Evolutionary conservation across 2,888 invertebrate genomes (phyloP).

Genomic region (Idaea dimidiata): DNA sequence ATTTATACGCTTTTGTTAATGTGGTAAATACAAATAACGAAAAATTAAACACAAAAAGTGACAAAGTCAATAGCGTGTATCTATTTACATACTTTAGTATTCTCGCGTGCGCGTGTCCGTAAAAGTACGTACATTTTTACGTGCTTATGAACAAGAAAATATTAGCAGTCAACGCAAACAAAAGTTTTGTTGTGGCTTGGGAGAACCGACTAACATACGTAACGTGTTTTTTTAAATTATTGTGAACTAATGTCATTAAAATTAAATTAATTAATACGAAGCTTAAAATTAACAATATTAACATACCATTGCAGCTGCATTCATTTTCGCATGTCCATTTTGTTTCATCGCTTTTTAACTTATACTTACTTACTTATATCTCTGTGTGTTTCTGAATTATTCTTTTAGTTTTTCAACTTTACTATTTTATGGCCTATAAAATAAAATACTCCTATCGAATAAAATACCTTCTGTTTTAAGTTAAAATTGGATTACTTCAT

Average conservation of each 20-base stretch:
- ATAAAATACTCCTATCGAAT: neutral
- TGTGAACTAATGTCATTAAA: slow-evolving; percentile 52
- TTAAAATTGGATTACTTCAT: neutral
- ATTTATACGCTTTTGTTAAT: neutral
- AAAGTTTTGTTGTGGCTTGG: slow-evolving; percentile 80
- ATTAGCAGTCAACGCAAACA: slow-evolving; percentile 47
- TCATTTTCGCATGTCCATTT: slow-evolving; percentile 49
- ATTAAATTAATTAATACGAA: slow-evolving; percentile 33
- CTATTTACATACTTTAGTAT: neutral
- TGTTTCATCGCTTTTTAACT: slow-evolving; percentile 31
- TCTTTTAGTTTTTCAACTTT: slow-evolving; percentile 15
- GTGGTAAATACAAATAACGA: neutral
- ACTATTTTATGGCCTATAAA: slow-evolving; percentile 9
- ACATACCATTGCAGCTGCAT: slow-evolving; percentile 76
- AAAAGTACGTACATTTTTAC: neutral
- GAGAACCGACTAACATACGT: slow-evolving; percentile 50
- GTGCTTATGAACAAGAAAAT: slow-evolving; percentile 40
- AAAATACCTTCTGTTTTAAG: neutral
- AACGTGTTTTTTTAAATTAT: slow-evolving; percentile 24
- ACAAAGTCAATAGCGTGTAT: neutral
- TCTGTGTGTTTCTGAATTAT: slow-evolving; percentile 28
- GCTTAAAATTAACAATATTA: slow-evolving; percentile 53
- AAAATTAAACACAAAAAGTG: neutral
- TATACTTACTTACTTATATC: slow-evolving; percentile 21
- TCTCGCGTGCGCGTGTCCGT: neutral